A percentile compares a stretch with the other conserved stretches of the same genome.
phyloP scores from a whole-genome alignment of 1,140 invertebrate genomes.

The Tyrophagus putrescentiae region DNA sequence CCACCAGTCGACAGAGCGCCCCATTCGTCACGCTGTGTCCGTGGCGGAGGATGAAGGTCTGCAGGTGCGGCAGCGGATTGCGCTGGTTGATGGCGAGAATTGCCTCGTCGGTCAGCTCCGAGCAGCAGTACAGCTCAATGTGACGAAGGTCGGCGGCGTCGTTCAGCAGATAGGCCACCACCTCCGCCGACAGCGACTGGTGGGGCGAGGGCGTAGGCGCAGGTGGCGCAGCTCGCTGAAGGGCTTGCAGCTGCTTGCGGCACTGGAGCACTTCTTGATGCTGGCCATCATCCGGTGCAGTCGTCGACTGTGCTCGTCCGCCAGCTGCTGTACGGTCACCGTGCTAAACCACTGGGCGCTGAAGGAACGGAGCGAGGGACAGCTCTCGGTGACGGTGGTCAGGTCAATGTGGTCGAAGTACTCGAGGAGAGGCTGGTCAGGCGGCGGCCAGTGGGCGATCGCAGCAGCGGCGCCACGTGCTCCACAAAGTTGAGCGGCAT shows the following conservation, averaged over 20 bases:
- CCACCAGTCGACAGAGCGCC: not conserved
- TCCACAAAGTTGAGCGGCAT: slow-evolving; percentile 23
- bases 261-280: not conserved
- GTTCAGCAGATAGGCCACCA: slow-evolving; percentile 21
- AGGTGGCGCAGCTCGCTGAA: slow-evolving; percentile 25
- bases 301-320: too few species aligned
- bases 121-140: slow-evolving; percentile 27
- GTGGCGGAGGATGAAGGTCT: slow-evolving; percentile 26
- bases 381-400: slow-evolving; percentile 22
- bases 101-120: slow-evolving; percentile 23
- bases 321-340: not conserved
- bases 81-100: slow-evolving; percentile 21
- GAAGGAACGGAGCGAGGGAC: slow-evolving; percentile 26
- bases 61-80: slow-evolving; percentile 23
- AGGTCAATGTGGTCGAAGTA: slow-evolving; percentile 27
- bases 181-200: slow-evolving; percentile 22
- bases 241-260: too few species aligned
- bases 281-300: not conserved
- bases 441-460: too few species aligned
- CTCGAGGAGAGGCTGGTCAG: slow-evolving; percentile 23
- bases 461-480: slow-evolving; percentile 25
- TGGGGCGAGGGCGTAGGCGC: slow-evolving; percentile 25
- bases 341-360: slow-evolving; percentile 27
- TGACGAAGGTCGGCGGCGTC: slow-evolving; percentile 22
- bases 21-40: slow-evolving; percentile 22